These are phyloP conservation scores for Gandaritis pyraliata DNA, from an alignment of 2,888 invertebrate species.

Conservation along the genomic window DNA sequence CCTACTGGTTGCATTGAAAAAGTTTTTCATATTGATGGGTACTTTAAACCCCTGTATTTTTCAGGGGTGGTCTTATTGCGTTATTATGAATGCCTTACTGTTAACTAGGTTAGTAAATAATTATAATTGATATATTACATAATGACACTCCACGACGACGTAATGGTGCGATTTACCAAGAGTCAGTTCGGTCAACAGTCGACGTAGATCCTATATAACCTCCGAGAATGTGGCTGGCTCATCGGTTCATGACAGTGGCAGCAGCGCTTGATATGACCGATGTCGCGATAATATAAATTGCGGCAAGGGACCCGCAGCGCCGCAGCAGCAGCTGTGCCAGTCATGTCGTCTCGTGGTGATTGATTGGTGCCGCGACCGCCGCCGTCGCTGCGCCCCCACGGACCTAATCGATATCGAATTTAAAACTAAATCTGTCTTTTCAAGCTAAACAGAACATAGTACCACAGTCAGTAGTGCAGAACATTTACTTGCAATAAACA, in stretches of 20 bases:
- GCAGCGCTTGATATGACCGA: conserved; percentile 30
- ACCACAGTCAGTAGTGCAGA: background rate
- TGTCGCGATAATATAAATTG: conserved; percentile 30
- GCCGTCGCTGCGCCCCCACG: conserved; percentile 41
- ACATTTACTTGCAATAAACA: too few species aligned
- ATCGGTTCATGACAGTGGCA: conserved; percentile 10
- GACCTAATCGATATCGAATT: conserved; percentile 32
- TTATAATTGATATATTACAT: too few species aligned
- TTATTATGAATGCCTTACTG: too few species aligned
- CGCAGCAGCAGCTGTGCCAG: conserved; percentile 48
- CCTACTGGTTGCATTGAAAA: too few species aligned
- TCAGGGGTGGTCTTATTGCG: too few species aligned
- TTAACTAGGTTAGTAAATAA: too few species aligned
- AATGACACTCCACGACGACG: too few species aligned
- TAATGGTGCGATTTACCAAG: too few species aligned
- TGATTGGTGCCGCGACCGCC: conserved; percentile 52
- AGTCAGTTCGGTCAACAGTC: too few species aligned
- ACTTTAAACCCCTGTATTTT: too few species aligned
- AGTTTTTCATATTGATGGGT: too few species aligned
- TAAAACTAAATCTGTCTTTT: conserved; percentile 15
- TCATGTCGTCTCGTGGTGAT: conserved; percentile 48
- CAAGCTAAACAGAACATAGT: background rate
- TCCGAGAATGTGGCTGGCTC: background rate
- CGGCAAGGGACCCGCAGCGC: conserved; percentile 19
- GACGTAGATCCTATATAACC: too few species aligned